Percentiles rank a stretch among this genome's conserved stretches.
phyloP scores from a whole-genome alignment of 2,797 vertebrate genomes.

The Gobionotothen gibberifrons region DNA sequence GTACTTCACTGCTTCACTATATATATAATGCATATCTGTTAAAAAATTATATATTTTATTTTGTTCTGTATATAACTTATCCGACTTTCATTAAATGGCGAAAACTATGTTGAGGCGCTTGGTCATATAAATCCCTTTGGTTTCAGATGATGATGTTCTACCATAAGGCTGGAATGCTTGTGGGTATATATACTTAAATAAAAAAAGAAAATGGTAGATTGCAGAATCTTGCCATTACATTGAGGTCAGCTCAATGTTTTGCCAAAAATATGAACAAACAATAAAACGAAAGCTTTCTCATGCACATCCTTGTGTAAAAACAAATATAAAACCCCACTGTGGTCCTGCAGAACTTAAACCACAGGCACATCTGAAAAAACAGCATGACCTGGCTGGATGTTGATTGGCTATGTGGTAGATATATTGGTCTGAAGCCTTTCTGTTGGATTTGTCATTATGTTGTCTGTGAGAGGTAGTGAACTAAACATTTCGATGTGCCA shows the following conservation, averaged over 20 bases:
- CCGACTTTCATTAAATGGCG: not conserved
- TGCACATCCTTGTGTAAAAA: constrained; percentile 29
- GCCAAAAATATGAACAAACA: constrained; percentile 9
- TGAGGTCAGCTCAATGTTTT: constrained; percentile 25
- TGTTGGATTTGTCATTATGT: constrained; percentile 10
- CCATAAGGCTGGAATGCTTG: not conserved
- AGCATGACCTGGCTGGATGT: constrained; percentile 5
- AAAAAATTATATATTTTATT: too few relatives aligned
- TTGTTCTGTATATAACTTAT: too few relatives aligned
- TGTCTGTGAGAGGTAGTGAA: constrained; percentile 12
- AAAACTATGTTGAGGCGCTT: not conserved
- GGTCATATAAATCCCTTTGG: not conserved
- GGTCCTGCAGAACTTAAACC: constrained; percentile 11
- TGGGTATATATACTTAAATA: not conserved
- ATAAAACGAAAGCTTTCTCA: constrained; percentile 8
- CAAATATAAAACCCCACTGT: constrained; percentile 5
- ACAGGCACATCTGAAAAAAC: constrained; percentile 5
- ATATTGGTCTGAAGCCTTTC: constrained; percentile 5
- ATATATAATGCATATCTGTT: too few relatives aligned
- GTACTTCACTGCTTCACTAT: too few relatives aligned
- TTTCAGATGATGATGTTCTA: not conserved
- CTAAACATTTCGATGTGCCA: constrained; percentile 10
- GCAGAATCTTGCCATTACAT: constrained; percentile 13
- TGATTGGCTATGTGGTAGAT: not conserved
- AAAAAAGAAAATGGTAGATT: constrained; percentile 10